phyloP scores from a whole-genome alignment of 2,888 invertebrate genomes.

The Patella ulyssiponensis region DNA sequence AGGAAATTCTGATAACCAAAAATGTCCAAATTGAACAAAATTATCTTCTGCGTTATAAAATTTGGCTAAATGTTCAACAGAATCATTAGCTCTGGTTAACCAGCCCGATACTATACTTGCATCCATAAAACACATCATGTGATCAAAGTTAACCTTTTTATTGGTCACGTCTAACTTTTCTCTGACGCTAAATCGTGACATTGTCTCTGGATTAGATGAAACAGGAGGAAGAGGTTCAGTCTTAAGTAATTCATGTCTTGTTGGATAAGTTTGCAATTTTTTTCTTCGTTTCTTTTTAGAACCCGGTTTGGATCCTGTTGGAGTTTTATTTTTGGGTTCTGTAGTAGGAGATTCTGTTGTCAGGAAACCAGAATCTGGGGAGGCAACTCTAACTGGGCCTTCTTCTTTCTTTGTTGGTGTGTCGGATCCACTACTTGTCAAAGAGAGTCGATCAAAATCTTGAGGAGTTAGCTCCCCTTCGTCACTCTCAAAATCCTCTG shows the following conservation, averaged over 20 bases:
- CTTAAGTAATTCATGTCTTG: slow-evolving; percentile 57
- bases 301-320: slow-evolving; percentile 29
- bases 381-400: slow-evolving; percentile 25
- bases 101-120: slow-evolving; percentile 67
- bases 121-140: slow-evolving; percentile 67
- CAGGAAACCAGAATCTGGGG: slow-evolving; percentile 65
- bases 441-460: slow-evolving; percentile 48
- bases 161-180: neutral
- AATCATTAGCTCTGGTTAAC: slow-evolving; percentile 62
- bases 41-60: slow-evolving; percentile 63
- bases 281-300: slow-evolving; percentile 50
- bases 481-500: slow-evolving; percentile 60
- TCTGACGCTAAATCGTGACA: neutral
- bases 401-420: slow-evolving; percentile 32
- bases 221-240: slow-evolving; percentile 55
- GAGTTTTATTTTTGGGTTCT: slow-evolving; percentile 9
- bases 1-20: slow-evolving; percentile 68
- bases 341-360: slow-evolving; percentile 53
- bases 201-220: slow-evolving; percentile 6
- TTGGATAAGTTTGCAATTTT: slow-evolving; percentile 41
- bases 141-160: slow-evolving; percentile 60
- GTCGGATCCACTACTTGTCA: slow-evolving; percentile 51
- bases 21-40: slow-evolving; percentile 70
- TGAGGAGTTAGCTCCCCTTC: slow-evolving; percentile 44
- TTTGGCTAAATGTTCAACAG: slow-evolving; percentile 56